Conservation (phyloP, 1,140 invertebrate species). For the Trinorchestia longiramus region DNA sequence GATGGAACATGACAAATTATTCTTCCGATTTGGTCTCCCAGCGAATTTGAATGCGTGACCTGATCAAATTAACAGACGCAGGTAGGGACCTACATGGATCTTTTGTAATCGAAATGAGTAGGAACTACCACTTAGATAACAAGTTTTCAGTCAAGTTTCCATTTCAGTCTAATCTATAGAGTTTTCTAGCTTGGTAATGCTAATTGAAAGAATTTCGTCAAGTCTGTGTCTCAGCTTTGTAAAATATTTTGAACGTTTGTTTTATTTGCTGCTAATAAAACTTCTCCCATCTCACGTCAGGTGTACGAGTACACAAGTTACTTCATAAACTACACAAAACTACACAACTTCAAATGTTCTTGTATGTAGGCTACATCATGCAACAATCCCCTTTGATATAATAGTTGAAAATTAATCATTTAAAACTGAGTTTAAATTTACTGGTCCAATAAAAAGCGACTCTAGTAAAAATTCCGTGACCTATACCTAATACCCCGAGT, state of each 20-base stretch:
- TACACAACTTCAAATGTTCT: no score
- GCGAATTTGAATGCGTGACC: not conserved
- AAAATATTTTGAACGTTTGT: not conserved
- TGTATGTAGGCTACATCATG: no score
- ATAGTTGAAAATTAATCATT: no score
- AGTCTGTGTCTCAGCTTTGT: no score
- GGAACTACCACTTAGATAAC: not conserved
- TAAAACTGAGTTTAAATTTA: no score
- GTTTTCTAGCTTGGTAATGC: not conserved
- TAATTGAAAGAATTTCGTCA: not conserved
- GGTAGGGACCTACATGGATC: not conserved
- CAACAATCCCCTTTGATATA: no score
- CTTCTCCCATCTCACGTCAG: not conserved
- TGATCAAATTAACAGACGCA: not conserved
- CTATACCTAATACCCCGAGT: no score
- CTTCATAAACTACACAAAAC: no score
- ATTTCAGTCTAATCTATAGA: not conserved
- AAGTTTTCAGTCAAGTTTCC: not conserved
- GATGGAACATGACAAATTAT: constrained; percentile 9
- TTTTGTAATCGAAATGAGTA: not conserved
- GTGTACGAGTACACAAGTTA: not conserved
- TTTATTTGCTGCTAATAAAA: not conserved
- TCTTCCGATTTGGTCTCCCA: not conserved
- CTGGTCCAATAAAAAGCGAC: no score
- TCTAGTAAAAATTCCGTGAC: no score